Base-by-base conservation (phyloP, 2,113 vertebrate species). In the Microcebus murinus region DNA sequence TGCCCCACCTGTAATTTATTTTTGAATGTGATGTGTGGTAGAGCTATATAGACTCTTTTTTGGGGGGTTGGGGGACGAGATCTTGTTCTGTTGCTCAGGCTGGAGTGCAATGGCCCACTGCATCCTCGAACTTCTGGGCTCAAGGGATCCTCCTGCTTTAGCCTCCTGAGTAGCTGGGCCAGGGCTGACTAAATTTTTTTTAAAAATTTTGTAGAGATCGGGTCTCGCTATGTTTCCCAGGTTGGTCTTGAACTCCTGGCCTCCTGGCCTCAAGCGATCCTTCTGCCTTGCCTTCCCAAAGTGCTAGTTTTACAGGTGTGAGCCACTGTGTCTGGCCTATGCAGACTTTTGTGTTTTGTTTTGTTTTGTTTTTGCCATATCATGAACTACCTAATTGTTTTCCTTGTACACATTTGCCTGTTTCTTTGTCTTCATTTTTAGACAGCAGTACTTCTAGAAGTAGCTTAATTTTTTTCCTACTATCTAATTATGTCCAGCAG, bases 371-470 rank as follows among this genome's bases (percentile, higher is more conserved):
- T 50, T 50, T 14, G 13, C 52, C 39, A 20, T 88, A 27, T 73
- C 11, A 25, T 59, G 45, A 71, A 36, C 25, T 89, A 65, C 34
- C 42, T 93, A 76, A 48, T 92, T 74, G 77, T 87, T 93, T 95
- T 93, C 36, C 36, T 96, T 83, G 6, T 87, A 45, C 20, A 29
- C 45, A 45, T 82, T 91, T 85, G 50, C 65, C 61, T 81, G 52
- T 88, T 39, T 82, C 27, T 65, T 89, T 70, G 29, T 39, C 48
- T 25, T 85, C n/a, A 79, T 76, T 94, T 96, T 96, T 61, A 94
- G 63, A 84, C 90, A 76, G 42, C 45, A 55, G 29, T 79, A 27
- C 81, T 85, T 95, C 70, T 80, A 8, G 13, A 68, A 90, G 42
- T 87, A 87, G 67, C 73, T 50, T 90, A 52, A 52, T 83, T 34